Conservation (phyloP, 2,888 invertebrate species). For the Acanthosoma haemorrhoidale region DNA sequence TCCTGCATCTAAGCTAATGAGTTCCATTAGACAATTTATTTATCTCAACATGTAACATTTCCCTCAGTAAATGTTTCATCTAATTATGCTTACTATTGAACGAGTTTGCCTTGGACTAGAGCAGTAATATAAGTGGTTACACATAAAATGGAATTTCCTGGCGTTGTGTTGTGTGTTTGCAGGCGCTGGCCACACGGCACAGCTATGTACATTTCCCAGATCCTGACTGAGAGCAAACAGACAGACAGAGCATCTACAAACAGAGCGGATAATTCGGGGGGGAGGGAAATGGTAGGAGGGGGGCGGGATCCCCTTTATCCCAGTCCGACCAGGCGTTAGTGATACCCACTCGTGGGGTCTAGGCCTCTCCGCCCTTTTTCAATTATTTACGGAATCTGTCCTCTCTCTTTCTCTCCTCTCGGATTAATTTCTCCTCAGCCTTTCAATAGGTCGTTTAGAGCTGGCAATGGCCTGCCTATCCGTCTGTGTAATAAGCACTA, state of each 20-base stretch:
- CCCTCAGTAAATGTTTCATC: too few species aligned
- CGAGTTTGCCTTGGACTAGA: too few species aligned
- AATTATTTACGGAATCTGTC: slow-evolving; percentile 12
- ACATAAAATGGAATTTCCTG: too few species aligned
- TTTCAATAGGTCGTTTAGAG: background rate
- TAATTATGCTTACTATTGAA: too few species aligned
- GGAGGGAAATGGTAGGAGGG: background rate
- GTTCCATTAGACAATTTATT: too few species aligned
- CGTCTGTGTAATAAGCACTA: background rate
- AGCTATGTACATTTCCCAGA: slow-evolving; percentile 7
- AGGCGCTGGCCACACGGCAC: background rate
- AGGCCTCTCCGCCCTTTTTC: background rate
- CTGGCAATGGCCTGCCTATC: background rate
- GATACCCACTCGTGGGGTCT: background rate
- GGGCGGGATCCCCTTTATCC: background rate
- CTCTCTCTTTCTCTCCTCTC: slow-evolving; percentile 8
- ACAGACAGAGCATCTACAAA: background rate
- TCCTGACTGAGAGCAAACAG: background rate
- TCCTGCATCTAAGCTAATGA: too few species aligned
- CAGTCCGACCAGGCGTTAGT: slow-evolving; percentile 1
- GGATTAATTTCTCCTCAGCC: background rate
- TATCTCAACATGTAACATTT: too few species aligned
- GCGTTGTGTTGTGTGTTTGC: too few species aligned
- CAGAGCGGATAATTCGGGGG: slow-evolving; percentile 10
- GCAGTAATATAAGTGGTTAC: too few species aligned